Conservation (phyloP, 2,888 invertebrate species). For the Plusia festucae region DNA sequence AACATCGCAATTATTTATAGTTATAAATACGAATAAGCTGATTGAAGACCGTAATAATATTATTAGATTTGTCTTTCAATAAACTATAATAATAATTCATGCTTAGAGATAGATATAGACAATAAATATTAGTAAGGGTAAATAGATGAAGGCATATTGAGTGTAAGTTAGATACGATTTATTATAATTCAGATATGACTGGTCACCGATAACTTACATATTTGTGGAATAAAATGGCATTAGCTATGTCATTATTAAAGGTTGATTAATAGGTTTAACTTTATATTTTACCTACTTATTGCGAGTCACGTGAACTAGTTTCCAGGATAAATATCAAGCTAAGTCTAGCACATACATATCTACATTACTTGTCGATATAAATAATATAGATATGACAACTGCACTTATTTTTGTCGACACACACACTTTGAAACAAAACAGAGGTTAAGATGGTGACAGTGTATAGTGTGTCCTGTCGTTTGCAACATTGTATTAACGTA, state of each 20-base stretch:
- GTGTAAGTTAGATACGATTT: too few species aligned
- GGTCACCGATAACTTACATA: too few species aligned
- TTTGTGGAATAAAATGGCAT: background rate
- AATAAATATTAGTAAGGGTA: too few species aligned
- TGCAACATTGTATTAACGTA: background rate
- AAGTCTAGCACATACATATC: background rate
- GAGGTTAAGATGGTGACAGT: background rate
- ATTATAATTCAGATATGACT: too few species aligned
- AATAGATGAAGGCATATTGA: too few species aligned
- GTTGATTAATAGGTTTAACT: constrained; percentile 2
- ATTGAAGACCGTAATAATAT: background rate
- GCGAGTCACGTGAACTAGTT: background rate
- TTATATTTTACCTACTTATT: background rate
- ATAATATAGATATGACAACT: too few species aligned
- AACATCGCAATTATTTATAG: background rate
- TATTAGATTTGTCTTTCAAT: background rate
- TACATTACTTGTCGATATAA: too few species aligned
- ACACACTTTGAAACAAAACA: background rate
- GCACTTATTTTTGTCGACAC: background rate
- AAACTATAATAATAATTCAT: constrained; percentile 1
- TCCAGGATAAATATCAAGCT: background rate
- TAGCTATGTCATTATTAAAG: background rate
- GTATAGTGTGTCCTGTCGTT: background rate
- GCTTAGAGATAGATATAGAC: too few species aligned
- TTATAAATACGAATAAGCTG: constrained; percentile 1